Evolutionary conservation across 2,113 vertebrate species (phyloP), one percentile per base, ranked within the genome.

Genomic region (Muscicapa adusta): DNA sequence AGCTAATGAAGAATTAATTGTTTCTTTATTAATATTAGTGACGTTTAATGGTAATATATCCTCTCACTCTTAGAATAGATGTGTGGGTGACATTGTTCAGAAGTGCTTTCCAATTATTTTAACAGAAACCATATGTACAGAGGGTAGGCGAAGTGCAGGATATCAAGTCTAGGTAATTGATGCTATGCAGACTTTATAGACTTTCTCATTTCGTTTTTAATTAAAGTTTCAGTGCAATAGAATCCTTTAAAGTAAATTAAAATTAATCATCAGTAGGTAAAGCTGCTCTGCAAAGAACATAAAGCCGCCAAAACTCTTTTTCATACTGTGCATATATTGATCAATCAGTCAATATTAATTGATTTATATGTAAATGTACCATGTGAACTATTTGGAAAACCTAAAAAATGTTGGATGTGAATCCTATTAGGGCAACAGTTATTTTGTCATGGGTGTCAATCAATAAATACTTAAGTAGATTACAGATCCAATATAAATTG

Each of bases 21-120:
- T 94, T 96, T 96, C 93, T 95, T 96, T 75, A 86, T 89, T 96
- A 97, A 96, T 96, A 97, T 97, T 96, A 97, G 94, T 97, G 97
- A 97, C 8, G 54, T 97, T 97, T 96, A 96, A 94, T 89, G 88
- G 96, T 90, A 94, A 96, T 97, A 97, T 93, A 96, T 96, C 89
- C 89, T 95, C 93, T 97, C 80, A 67, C 83, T 97, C 66, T 79
- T 84, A 78, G 94, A 97, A 95, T 97, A 88, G 88, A 96, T 58
- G 93, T 98, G 97, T 97, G 96, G 92, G 93, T 98, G 97, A 98
- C 73, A 92, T 96, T 97, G 75, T 93, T 98, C 97, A 98, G 97
- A 97, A 96, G 85, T 61, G 61, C 96, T 85, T 95, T 97, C 96
- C 86, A 70, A 62, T 95, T 95, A 88, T 85, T 97, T 95, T 97